A percentile compares a stretch with the other conserved stretches of the same genome.
These are phyloP conservation scores for Craseonycteris thonglongyai DNA, from an alignment of 2,113 vertebrate species.

Conservation along the genomic window DNA sequence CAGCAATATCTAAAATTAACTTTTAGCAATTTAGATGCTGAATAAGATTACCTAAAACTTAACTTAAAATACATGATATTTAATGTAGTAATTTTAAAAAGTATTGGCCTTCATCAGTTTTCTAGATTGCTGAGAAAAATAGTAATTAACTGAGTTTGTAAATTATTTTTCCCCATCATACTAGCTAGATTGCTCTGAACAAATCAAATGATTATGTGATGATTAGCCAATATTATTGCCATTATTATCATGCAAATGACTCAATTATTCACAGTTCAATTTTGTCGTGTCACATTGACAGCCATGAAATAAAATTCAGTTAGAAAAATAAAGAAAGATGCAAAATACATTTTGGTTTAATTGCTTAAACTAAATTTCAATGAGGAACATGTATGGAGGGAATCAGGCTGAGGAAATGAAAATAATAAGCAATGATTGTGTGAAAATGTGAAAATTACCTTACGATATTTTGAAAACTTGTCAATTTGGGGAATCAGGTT, in stretches of 20 bases:
- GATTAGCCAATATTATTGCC: constrained; percentile 4
- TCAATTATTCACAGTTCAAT: constrained; percentile 43
- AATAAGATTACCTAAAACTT: neutral
- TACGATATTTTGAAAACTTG: neutral
- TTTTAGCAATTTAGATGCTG: neutral
- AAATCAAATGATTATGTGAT: constrained; percentile 24
- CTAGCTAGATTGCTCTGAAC: neutral
- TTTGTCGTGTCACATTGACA: constrained; percentile 44
- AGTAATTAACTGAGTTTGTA: neutral
- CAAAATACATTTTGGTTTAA: constrained; percentile 24
- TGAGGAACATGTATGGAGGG: neutral
- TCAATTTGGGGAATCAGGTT: neutral
- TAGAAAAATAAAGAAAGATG: constrained; percentile 18
- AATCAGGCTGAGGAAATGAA: neutral
- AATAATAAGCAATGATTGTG: neutral
- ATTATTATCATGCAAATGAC: constrained; percentile 28
- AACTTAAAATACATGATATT: constrained; percentile 5
- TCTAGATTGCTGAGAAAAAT: neutral
- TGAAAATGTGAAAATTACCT: constrained; percentile 11
- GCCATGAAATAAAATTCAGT: constrained; percentile 49
- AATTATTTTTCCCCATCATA: neutral
- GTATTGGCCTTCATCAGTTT: neutral
- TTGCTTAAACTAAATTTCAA: constrained; percentile 42
- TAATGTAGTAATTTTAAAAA: neutral
- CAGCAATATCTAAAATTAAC: neutral